Evolutionary conservation across 1,140 invertebrate genomes (phyloP).

Genomic region (Hycleus cichorii): DNA sequence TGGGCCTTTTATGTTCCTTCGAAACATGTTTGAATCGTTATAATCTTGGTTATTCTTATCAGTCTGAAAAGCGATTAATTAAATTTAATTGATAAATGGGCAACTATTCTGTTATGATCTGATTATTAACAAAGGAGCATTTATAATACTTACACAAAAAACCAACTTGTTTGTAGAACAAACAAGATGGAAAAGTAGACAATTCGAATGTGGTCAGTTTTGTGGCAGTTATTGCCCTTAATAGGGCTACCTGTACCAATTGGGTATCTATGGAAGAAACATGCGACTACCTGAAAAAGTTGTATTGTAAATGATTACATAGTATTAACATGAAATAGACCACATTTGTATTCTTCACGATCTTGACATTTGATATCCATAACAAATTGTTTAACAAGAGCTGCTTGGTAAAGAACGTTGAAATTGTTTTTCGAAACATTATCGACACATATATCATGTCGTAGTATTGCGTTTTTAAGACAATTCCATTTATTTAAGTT

Average conservation of each 20-base stretch:
- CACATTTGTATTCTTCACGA: constrained; percentile 14
- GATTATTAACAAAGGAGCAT: no score
- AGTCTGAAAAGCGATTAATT: no score
- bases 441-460: no score
- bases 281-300: constrained; percentile 1
- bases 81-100: not conserved
- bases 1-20: no score
- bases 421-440: no score
- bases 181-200: no score
- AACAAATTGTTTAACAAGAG: constrained; percentile 13
- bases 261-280: not conserved
- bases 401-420: not conserved
- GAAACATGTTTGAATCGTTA: constrained; percentile 1
- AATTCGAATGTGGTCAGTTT: no score
- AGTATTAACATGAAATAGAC: constrained; percentile 10
- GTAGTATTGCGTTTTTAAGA: no score
- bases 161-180: not conserved
- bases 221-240: no score
- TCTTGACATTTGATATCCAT: constrained; percentile 11
- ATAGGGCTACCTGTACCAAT: not conserved
- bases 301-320: constrained; percentile 7
- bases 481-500: no score
- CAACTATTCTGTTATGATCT: no score
- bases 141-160: no score
- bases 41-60: not conserved